Evolutionary conservation across 2,113 vertebrate genomes (phyloP).

Genomic region (Helogale parvula): DNA sequence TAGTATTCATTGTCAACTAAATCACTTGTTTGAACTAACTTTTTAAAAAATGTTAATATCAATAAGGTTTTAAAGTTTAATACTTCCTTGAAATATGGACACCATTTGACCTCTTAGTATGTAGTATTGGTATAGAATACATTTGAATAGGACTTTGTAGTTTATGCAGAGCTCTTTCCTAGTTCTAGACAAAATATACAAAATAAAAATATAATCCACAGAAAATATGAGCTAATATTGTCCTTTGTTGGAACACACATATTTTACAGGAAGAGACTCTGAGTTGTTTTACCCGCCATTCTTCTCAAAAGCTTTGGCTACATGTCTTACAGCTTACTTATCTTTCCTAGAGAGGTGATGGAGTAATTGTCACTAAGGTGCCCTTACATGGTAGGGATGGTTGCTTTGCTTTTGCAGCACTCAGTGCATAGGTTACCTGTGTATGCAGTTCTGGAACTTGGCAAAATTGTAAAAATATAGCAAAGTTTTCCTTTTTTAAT

Average conservation of each 20-base stretch:
- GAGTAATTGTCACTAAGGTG: background rate
- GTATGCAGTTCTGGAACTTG: background rate
- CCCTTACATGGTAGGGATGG: background rate
- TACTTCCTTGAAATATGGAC: background rate
- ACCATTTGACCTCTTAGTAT: background rate
- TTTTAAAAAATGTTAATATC: background rate
- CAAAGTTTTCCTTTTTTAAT: conserved; percentile 52
- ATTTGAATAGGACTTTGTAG: background rate
- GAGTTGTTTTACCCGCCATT: conserved; percentile 1
- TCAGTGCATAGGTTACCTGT: background rate
- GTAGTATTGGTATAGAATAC: background rate
- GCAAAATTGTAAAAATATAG: conserved; percentile 11
- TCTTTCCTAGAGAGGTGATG: background rate
- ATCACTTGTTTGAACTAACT: background rate
- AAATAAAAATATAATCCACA: background rate
- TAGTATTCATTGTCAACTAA: background rate
- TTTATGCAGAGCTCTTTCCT: background rate
- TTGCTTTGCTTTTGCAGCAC: background rate
- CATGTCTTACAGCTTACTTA: background rate
- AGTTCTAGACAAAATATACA: background rate
- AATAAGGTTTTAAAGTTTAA: background rate
- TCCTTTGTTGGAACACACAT: background rate
- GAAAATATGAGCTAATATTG: conserved; percentile 10
- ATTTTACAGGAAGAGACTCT: background rate
- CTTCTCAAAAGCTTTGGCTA: background rate